Conservation (phyloP, 2,113 vertebrate species). For the Nycticryphes semicollaris region DNA sequence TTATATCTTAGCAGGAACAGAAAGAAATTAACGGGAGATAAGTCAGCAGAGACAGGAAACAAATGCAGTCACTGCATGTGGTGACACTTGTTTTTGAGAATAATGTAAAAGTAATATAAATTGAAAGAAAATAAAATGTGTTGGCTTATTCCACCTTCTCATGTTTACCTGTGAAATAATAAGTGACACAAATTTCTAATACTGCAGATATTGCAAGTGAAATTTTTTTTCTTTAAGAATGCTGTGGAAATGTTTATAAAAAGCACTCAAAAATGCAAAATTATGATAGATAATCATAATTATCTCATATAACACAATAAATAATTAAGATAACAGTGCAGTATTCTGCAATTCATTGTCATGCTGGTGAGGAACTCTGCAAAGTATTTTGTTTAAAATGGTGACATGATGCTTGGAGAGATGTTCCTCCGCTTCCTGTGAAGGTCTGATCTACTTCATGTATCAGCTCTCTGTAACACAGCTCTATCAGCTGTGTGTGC, state of each 20-base stretch:
- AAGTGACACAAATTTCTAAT: not conserved
- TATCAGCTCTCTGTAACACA: not conserved
- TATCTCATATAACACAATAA: not conserved
- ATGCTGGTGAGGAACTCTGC: not conserved
- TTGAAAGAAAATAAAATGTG: not conserved
- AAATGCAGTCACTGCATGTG: not conserved
- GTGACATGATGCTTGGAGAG: not conserved
- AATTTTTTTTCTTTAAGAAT: not conserved
- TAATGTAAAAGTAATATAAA: not conserved
- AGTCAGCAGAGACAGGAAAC: not conserved
- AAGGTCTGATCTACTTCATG: not conserved
- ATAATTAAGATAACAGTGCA: not conserved
- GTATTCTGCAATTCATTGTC: not conserved
- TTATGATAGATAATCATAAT: not conserved
- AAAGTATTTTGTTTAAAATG: not conserved
- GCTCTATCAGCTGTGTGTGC: not conserved
- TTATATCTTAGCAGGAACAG: not conserved
- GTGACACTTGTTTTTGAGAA: not conserved
- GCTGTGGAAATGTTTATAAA: not conserved
- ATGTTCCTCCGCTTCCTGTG: not conserved
- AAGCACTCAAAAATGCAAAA: not conserved
- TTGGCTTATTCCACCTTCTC: not conserved
- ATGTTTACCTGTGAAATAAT: not conserved
- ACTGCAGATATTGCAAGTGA: not conserved
- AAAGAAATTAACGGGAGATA: not conserved